Evolutionary conservation across 1,140 invertebrate genomes (phyloP).

Genomic region (Drosophila bipectinata): DNA sequence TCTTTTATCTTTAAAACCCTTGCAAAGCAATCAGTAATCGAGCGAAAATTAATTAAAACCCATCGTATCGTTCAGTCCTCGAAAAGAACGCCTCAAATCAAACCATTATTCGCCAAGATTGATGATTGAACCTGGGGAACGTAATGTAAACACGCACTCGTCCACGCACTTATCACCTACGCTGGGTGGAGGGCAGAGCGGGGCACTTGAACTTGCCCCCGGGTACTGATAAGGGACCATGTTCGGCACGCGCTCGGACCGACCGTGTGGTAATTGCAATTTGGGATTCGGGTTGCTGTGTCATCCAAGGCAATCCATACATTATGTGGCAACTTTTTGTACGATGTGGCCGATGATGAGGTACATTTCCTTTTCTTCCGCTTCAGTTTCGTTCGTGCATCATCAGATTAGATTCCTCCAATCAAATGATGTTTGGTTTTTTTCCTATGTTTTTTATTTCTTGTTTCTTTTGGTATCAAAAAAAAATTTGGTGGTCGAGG

Average conservation of each 20-base stretch:
- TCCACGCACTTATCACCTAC: constrained; percentile 28
- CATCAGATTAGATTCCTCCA: constrained; percentile 51
- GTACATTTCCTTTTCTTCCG: background rate
- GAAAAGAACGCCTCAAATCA: constrained; percentile 12
- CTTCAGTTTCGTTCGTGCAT: constrained; percentile 22
- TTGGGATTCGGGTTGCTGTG: constrained; percentile 17
- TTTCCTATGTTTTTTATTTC: constrained; percentile 34
- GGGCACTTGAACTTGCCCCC: constrained; percentile 59
- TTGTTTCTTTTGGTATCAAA: constrained; percentile 20
- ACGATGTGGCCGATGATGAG: background rate
- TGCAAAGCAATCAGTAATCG: constrained; percentile 28
- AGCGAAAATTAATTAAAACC: constrained; percentile 35
- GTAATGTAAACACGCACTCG: constrained; percentile 55
- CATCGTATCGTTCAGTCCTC: constrained; percentile 10
- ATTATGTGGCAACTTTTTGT: constrained; percentile 7
- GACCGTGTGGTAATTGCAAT: constrained; percentile 47
- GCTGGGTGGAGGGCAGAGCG: constrained; percentile 11
- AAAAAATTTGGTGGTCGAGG: constrained; percentile 37
- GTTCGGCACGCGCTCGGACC: constrained; percentile 45
- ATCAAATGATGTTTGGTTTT: constrained; percentile 24
- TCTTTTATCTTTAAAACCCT: constrained; percentile 38
- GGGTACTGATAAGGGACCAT: constrained; percentile 41
- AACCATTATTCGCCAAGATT: constrained; percentile 20
- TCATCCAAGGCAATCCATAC: constrained; percentile 20
- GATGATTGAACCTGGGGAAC: constrained; percentile 19